Percentiles rank a stretch among this genome's conserved stretches.
Evolutionary conservation across 2,888 invertebrate genomes (phyloP).

Genomic region (Acanthosepion lycidas): DNA sequence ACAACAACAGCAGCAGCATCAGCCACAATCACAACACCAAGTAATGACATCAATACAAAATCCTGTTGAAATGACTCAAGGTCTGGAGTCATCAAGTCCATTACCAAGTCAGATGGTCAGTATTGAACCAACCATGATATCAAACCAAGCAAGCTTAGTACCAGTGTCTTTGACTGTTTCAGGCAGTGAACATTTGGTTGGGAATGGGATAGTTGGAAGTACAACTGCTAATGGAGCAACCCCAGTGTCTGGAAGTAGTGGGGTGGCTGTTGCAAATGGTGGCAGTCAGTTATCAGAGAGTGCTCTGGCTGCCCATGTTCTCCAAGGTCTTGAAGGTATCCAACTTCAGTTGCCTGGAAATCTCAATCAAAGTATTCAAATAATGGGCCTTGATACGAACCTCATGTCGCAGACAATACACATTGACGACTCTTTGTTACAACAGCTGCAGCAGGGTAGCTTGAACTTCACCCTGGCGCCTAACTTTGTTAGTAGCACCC

Average conservation of each 20-base stretch:
- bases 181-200: constrained; percentile 53
- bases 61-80: neutral
- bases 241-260: neutral
- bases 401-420: constrained; percentile 74
- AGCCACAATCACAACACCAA: neutral
- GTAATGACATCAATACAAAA: neutral
- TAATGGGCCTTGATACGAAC: constrained; percentile 74
- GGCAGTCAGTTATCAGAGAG: constrained; percentile 58
- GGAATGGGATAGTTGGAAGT: neutral
- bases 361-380: constrained; percentile 73
- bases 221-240: neutral
- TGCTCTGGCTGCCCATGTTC: constrained; percentile 64
- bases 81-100: neutral
- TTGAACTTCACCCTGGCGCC: constrained; percentile 73
- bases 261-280: constrained; percentile 15
- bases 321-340: constrained; percentile 70
- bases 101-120: constrained; percentile 56
- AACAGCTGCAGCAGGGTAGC: constrained; percentile 75
- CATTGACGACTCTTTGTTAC: constrained; percentile 76
- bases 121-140: constrained; percentile 64
- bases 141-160: constrained; percentile 60
- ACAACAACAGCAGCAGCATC: neutral
- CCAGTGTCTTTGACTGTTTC: constrained; percentile 66
- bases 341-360: constrained; percentile 74
- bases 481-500: constrained; percentile 54